Base-by-base conservation (phyloP, 2,113 vertebrate species). In the Scalopus aquaticus region DNA sequence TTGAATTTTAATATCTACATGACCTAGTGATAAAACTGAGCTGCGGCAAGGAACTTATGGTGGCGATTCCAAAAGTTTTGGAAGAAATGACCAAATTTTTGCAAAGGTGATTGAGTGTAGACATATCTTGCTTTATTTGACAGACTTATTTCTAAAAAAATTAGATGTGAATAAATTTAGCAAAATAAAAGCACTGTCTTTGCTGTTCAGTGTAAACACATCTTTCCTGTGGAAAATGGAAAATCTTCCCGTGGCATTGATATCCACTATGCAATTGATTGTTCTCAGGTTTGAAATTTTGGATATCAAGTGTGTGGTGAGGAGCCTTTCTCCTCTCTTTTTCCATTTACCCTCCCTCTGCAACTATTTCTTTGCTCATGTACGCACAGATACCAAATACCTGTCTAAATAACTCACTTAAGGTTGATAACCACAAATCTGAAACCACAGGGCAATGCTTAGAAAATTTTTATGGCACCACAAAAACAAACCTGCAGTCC, bases 401-500 rank as follows among this genome's bases (percentile, higher is more conserved):
- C 1, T 56, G 39, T 91, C 28, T 22, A 9, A 54, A 54, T 54
- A 54, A 54, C 54, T 54, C 54, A 44, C 44, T 44, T 44, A 44
- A 44, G 44, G 9, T 4, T 49, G 12, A 60, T 16, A 49, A 9
- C 19, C 79, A 7, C 26, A 42, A 32, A 62, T 54, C n/a, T n/a
- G 42, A 54, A 78, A 20, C 44, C 42, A 54, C 44, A 19, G 79
- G 56, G 24, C 35, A 37, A 10, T 64, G 54, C 54, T 74, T 26
- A 9, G 8, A 22, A 42, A 30, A 19, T 5, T 39, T 9, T 81
- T 70, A 56, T 62, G 19, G 39, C 35, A 11, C 22, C 15, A 6
- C 0, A 2, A 87, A 51, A 51, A n/a, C 35, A 4, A 9, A 1
- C 16, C 46, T 30, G 17, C 13, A 0, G 9, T 42, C n/a, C n/a